Evolutionary conservation across 2,888 invertebrate species (phyloP), one percentile per base, ranked within the genome.

Genomic region (Watsonalla binaria): DNA sequence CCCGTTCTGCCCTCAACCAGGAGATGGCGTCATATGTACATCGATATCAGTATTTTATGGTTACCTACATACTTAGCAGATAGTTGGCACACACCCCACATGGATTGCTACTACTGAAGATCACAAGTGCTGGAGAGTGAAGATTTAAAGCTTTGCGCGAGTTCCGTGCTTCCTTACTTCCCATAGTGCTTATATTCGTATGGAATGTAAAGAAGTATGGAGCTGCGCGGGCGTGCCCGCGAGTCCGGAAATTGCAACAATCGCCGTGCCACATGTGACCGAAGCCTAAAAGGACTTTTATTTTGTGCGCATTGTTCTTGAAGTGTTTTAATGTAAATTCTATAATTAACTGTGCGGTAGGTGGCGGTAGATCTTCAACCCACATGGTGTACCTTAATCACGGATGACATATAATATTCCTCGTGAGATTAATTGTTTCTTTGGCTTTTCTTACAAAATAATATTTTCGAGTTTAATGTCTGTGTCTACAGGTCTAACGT

Each of bases 121-220:
- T 61, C 58, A 68, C 64, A 61, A 70, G 57, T 55, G 54, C 54
- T 62, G 74, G 82, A 84, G 77, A 82, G 49, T 59, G 80, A 84
- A 86, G 80, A 80, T 56, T 56, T 45, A 52, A 74, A 83, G 91
- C 92, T 91, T 92, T 85, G 92, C 92, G 93, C 92, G 92, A 93
- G 95, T 95, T 95, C 96, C 96, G 96, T 96, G 95, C 96, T 96
- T 96, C 96, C 95, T 96, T 96, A 96, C 96, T 96, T 96, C 95
- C 96, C 96, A 96, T 96, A 96, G 95, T 95, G 92, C 86, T 92
- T 92, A 81, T 90, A 90, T 93, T 87, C 94, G 91, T 97, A 97
- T 97, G 97, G 97, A 97, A 97, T 97, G 97, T 97, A 97, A 97
- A 97, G 97, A 97, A 97, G 96, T 97, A 96, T 96, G 96, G 96